phyloP scores from a whole-genome alignment of 1,140 invertebrate genomes.

The Onthophagus taurus region DNA sequence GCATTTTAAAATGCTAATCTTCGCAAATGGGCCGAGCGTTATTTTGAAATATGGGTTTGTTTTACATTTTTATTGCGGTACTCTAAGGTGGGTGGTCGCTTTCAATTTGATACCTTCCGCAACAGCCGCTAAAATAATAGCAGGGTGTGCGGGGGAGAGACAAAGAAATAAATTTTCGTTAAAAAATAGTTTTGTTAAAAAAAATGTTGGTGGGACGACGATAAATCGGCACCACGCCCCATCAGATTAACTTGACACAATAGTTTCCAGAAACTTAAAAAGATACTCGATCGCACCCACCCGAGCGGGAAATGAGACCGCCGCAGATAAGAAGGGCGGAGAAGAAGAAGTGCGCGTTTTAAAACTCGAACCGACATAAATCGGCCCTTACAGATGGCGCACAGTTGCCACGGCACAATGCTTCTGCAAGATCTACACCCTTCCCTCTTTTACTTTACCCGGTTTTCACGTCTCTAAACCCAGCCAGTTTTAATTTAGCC shows the following conservation, averaged over 20 bases:
- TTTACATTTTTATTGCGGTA: constrained; percentile 39
- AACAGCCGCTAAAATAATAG: background rate
- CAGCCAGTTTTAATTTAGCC: too few relatives aligned
- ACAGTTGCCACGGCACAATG: too few relatives aligned
- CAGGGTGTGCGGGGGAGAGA: too few relatives aligned
- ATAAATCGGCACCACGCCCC: constrained; percentile 18
- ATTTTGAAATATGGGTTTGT: constrained; percentile 39
- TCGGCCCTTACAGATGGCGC: constrained; percentile 29
- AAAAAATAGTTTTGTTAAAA: too few relatives aligned
- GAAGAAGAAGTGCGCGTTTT: constrained; percentile 24
- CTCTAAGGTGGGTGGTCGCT: too few relatives aligned
- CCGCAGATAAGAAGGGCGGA: constrained; percentile 25
- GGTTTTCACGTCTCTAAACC: too few relatives aligned
- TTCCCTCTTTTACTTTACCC: too few relatives aligned
- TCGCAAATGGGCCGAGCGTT: constrained; percentile 38
- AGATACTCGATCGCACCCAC: constrained; percentile 34
- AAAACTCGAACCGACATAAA: constrained; percentile 29
- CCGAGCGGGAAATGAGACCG: constrained; percentile 35
- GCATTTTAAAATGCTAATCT: constrained; percentile 39
- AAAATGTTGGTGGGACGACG: too few relatives aligned
- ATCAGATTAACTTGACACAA: constrained; percentile 36
- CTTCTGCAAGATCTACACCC: too few relatives aligned
- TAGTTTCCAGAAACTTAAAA: constrained; percentile 36
- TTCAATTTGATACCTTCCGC: background rate
- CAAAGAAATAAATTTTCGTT: too few relatives aligned